Evolutionary conservation across 2,797 vertebrate species (phyloP).

Genomic region (Kryptolebias ocellatus): DNA sequence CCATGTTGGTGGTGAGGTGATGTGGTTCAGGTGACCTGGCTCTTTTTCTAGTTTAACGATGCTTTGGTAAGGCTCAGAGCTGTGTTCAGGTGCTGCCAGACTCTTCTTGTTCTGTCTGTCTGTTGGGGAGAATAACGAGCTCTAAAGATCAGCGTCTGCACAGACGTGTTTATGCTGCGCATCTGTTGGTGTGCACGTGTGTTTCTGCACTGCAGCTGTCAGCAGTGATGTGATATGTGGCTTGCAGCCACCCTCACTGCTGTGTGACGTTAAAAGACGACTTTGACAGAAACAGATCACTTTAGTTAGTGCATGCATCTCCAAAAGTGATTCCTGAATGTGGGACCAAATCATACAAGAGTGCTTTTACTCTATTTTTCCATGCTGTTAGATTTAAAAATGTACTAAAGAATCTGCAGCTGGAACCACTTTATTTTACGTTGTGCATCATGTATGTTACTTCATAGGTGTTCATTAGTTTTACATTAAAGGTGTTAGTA

Average conservation of each 20-base stretch:
- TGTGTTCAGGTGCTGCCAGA: conserved; percentile 29
- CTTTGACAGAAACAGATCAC: conserved; percentile 58
- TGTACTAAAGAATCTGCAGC: no score
- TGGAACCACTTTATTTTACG: no score
- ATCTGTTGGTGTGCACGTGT: conserved; percentile 6
- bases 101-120: conserved; percentile 27
- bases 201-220: conserved; percentile 58
- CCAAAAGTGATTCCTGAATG: conserved; percentile 26
- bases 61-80: conserved; percentile 5
- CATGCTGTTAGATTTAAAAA: no score
- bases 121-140: conserved; percentile 25
- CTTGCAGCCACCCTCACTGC: conserved; percentile 47
- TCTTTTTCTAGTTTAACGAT: conserved; percentile 14
- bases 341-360: conserved; percentile 1
- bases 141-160: conserved; percentile 33
- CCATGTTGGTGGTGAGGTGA: conserved; percentile 24
- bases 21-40: conserved; percentile 24
- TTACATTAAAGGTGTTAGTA: background rate
- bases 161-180: conserved; percentile 10
- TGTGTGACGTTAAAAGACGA: conserved; percentile 54
- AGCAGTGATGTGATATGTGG: conserved; percentile 50
- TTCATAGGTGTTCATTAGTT: background rate
- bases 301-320: conserved; percentile 7
- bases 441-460: background rate
- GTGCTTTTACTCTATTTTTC: background rate